Evolutionary conservation across 2,797 vertebrate genomes (phyloP), one percentile per base, ranked within the genome.

Genomic region (Rhabdomys pumilio): DNA sequence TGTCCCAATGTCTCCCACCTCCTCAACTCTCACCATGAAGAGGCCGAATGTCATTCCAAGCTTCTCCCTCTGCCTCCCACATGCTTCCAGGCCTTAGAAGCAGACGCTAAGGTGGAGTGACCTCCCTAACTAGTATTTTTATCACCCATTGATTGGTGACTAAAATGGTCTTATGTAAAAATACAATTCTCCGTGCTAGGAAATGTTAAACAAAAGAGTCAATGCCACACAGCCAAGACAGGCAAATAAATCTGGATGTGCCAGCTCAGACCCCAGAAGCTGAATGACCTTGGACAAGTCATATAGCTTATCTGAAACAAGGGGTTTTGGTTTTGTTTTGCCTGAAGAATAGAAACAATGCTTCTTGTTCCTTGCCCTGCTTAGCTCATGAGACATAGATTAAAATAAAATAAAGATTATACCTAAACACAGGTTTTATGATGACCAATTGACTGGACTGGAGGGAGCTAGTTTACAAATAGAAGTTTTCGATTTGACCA

Each of bases 101-200:
- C 94, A 91, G 80, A 73, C 29, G 1, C 84, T 11, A 31, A 77
- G n/a, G 61, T 91, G 50, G 50, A 96, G 61, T 97, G 96, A 98
- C 96, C 96, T 96, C 91, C 84, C 87, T 91, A 63, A 82, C 55
- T 34, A 67, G 87, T 95, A 94, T 83, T 97, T 97, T 98, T 97
- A 96, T 50, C 91, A 89, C 89, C 59, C 80, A 9, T 72, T 69
- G 93, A 95, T 83, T 91, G 53, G 77, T 34, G 65, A 82, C 91
- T 95, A 96, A 95, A 96, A 92, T 72, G 88, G 83, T 75, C 76
- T 95, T 57, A 61, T 85, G 34, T 90, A 96, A 98, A 97, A 98
- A 96, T 96, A 93, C 61, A 88, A 67, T 38, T 80, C 4, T 7
- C 50, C 22, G 1, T 53, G 29, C 73, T 38, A 55, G 72, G 85